Base-by-base conservation (phyloP, 2,113 vertebrate species). In the Corythoichthys haematopterus region DNA sequence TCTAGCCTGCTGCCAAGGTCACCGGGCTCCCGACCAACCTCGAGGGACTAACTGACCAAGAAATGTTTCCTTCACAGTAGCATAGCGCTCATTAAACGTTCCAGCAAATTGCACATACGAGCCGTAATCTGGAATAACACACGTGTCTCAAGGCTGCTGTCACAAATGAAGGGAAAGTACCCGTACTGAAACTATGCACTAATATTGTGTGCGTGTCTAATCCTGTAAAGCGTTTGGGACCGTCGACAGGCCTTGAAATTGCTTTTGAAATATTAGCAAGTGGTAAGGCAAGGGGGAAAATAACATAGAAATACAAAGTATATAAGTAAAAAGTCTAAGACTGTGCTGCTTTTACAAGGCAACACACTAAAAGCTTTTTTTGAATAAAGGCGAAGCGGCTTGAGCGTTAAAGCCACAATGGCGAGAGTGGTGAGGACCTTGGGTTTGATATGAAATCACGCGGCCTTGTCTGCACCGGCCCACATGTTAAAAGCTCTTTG, bases 1-100 rank as follows among this genome's bases (percentile, higher is more conserved):
- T 43, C 40, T 40, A 37, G 13, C 12, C 15, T 9, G 48, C n/a
- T 13, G 48, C 50, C 64, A 53, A 65, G 50, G 80, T 78, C 52
- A 68, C 77, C 71, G 89, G 86, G 91, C 92, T 93, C 90, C 77
- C 90, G 90, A 33, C 47, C 36, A 50, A 91, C 94, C 95, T 95
- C 95, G 93, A 93, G 91, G 83, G 80, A 88, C 93, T 94, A 92
- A 93, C 93, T 93, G 93, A 91, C 91, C 92, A 85, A 91, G 92
- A 92, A 94, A 93, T 91, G 92, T 89, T 92, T 77, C 93, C 87
- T 58, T 86, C 43, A 46, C 8, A 10, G 43, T 66, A 71, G 75
- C 71, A 58, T 47, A 40, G 64, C 77, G 71, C 75, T 38, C 79
- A 52, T 78, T 64, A 74, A 75, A 72, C 53, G 78, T 78, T 78